Evolutionary conservation across 2,888 invertebrate species (phyloP).

Genomic region (Trachelus iudaicus): DNA sequence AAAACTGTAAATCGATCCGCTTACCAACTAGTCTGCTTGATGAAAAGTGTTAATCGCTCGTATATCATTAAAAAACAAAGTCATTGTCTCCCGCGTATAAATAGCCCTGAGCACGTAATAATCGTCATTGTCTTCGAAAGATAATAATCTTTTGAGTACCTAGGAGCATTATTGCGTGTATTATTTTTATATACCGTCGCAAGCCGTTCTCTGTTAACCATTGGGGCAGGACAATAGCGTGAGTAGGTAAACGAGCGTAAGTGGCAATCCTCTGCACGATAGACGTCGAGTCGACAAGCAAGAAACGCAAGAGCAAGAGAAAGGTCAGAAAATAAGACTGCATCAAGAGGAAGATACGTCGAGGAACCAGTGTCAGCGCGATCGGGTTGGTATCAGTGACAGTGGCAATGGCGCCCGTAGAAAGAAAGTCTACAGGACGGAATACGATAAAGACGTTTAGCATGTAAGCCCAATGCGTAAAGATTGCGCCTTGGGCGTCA

Average conservation of each 20-base stretch:
- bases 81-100: neutral
- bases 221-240: neutral
- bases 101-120: neutral
- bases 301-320: neutral
- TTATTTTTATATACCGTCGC: neutral
- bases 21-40: neutral
- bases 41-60: neutral
- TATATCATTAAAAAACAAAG: neutral
- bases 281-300: neutral
- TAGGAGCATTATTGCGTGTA: neutral
- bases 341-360: neutral
- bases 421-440: constrained; percentile 1
- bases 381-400: neutral
- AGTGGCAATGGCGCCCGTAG: neutral
- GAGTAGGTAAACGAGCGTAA: neutral
- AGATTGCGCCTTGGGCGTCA: neutral
- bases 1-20: neutral
- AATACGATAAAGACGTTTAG: constrained; percentile 19
- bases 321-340: neutral
- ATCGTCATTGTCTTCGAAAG: neutral
- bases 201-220: neutral
- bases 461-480: neutral
- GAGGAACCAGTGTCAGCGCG: neutral
- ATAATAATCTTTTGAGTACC: neutral
- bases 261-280: neutral